Base-by-base conservation (phyloP, 2,113 vertebrate species). In the Brachionichthys hirsutus region DNA sequence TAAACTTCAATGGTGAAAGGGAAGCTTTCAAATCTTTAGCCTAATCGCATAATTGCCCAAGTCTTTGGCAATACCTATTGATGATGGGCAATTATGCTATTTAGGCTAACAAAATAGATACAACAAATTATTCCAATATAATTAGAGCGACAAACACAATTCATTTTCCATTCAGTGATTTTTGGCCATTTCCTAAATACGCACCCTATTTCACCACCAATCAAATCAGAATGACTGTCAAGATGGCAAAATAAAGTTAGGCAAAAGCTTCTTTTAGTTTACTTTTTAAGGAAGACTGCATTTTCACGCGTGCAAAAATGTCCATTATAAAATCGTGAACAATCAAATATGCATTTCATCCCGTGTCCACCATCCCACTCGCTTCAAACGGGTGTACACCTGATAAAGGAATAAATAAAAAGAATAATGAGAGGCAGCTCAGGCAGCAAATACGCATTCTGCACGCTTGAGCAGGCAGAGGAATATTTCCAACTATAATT, bases 401-500 rank as follows among this genome's bases (percentile, higher is more conserved):
- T 46, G 49, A 60, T 18, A 66, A 22, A 35, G 43, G 11, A 73
- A 63, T 62, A 44, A 47, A 78, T 61, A 30, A 73, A 38, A 75
- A 53, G n/a, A 72, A 68, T 67, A 19, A 61, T 46, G 40, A 67
- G 51, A 54, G 34, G 53, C 48, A 66, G 47, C 45, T 67, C 35
- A 57, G 51, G 60, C 65, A 53, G 54, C 34, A 62, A 78, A 80
- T 47, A 67, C 51, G 53, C 67, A 78, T 68, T 75, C 71, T 77
- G 77, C 58, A 73, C 52, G 49, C 74, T 18, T 55, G 71, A 72
- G 63, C 53, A 69, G 41, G 68, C 67, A 56, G 19, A 85, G 81
- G 73, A 85, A 81, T 81, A 70, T 84, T 87, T 82, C 60, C 89
- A 87, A 84, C 72, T 86, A 82, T 88, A 89, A 90, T 75, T 81